Evolutionary conservation across 2,888 invertebrate species (phyloP).

Genomic region (Eudiplozoon nipponicum): DNA sequence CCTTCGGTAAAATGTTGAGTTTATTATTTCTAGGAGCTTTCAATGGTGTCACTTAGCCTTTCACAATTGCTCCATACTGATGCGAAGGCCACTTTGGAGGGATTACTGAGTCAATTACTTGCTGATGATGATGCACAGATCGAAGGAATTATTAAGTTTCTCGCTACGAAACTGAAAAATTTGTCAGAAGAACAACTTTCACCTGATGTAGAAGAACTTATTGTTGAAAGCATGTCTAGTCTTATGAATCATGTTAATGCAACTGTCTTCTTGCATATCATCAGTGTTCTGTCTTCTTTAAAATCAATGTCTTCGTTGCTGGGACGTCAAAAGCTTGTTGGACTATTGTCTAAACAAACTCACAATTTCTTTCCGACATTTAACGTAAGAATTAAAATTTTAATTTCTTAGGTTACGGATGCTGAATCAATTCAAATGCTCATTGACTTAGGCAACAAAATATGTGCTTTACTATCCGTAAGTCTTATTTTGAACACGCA

Average conservation of each 20-base stretch:
- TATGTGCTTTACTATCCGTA: too few relatives aligned
- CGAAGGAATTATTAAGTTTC: conserved; percentile 54
- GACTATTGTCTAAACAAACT: conserved; percentile 51
- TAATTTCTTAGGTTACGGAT: too few relatives aligned
- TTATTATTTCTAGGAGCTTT: conserved; percentile 25
- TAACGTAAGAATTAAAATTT: too few relatives aligned
- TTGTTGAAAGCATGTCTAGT: conserved; percentile 51
- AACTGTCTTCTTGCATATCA: conserved; percentile 57
- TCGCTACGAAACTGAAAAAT: conserved; percentile 37
- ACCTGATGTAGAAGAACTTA: conserved; percentile 49
- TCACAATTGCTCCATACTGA: conserved; percentile 3
- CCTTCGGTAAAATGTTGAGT: conserved; percentile 28
- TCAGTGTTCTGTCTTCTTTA: conserved; percentile 50
- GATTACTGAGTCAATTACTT: conserved; percentile 39
- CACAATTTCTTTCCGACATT: too few relatives aligned
- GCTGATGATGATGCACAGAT: conserved; percentile 39
- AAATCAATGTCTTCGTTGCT: conserved; percentile 45
- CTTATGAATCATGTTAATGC: conserved; percentile 42
- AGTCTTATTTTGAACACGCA: too few relatives aligned
- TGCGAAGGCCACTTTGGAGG: conserved; percentile 33
- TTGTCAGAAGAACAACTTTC: conserved; percentile 45
- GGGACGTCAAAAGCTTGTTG: conserved; percentile 54
- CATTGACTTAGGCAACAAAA: too few relatives aligned
- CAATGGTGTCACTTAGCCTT: conserved; percentile 4
- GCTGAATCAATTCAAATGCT: too few relatives aligned